Evolutionary conservation across 2,113 vertebrate genomes (phyloP).

Genomic region (Eurypyga helias): DNA sequence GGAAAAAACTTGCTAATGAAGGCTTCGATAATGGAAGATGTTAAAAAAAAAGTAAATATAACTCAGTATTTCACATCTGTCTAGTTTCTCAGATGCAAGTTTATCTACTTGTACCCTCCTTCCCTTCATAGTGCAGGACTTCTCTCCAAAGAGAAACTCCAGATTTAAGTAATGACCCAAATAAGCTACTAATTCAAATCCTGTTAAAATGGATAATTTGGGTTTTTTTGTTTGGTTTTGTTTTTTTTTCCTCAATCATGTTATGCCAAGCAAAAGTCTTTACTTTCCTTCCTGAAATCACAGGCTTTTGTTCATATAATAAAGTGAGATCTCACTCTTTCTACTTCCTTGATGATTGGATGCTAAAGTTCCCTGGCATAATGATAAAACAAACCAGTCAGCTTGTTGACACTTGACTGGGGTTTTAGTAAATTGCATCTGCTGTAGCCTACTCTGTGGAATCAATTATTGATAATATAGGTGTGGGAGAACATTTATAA

Average conservation of each 20-base stretch:
- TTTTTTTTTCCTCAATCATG: neutral
- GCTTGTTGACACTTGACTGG: constrained; percentile 58
- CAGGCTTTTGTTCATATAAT: constrained; percentile 25
- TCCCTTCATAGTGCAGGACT: neutral
- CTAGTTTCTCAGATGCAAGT: neutral
- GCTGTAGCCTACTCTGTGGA: neutral
- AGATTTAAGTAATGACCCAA: neutral
- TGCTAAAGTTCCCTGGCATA: constrained; percentile 3
- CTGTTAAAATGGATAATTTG: neutral
- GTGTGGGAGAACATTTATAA: constrained; percentile 37
- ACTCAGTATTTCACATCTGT: neutral
- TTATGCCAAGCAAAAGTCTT: neutral
- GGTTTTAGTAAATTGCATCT: constrained; percentile 53
- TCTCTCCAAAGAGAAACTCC: neutral
- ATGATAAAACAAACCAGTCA: constrained; percentile 38
- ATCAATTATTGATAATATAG: constrained; percentile 63
- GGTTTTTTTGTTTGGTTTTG: no score
- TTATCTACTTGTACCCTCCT: neutral
- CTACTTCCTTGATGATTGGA: constrained; percentile 12
- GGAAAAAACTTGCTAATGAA: neutral
- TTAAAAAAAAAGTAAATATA: neutral
- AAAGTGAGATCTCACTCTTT: constrained; percentile 21
- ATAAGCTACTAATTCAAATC: neutral
- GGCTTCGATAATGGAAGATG: neutral
- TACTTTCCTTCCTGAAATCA: constrained; percentile 12